Base-by-base conservation (phyloP, 1,140 invertebrate species). In the Megathymus violae region DNA sequence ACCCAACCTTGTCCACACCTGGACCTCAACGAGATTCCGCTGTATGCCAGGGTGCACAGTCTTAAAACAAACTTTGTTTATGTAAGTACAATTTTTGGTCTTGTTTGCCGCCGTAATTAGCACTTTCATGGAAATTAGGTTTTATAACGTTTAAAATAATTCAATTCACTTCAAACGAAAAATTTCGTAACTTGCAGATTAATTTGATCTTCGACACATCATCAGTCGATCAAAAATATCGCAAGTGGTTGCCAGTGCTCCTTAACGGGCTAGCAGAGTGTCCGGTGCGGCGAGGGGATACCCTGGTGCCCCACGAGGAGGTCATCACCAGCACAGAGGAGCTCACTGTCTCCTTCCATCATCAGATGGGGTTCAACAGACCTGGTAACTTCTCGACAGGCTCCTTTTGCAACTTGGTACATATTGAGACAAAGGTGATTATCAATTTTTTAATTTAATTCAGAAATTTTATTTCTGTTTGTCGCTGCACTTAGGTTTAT, bases 31-130 rank as follows among this genome's bases (percentile, higher is more conserved):
- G 88, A 94, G 40, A 80, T 96, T n/a, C 95, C 96, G 14, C 91
- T 97, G 50, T 95, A 93, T 74, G 95, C 96, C 1, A 94, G 96
- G 68, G 90, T 97, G 41, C 95, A 97, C 92, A 93, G 96, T 76
- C 89, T 97, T 7, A 94, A 95, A 62, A 96, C 96, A 0, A 96
- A 96, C 78, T 97, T 98, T 92, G 93, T 97, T 66, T 95, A 97
- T 90, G 96, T 97, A 84, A 93, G 94, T 94, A 16, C 13, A 6
- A n/a, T 13, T 0, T n/a, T n/a, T n/a, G n/a, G n/a, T n/a, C n/a
- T n/a, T n/a, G n/a, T n/a, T n/a, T n/a, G n/a, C n/a, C n/a, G n/a
- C n/a, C n/a, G n/a, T n/a, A n/a, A n/a, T n/a, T n/a, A n/a, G n/a
- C n/a, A n/a, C n/a, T n/a, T n/a, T n/a, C n/a, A n/a, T n/a, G n/a